Conservation (phyloP, 2,113 vertebrate genomes). For the Electrona antarctica region DNA sequence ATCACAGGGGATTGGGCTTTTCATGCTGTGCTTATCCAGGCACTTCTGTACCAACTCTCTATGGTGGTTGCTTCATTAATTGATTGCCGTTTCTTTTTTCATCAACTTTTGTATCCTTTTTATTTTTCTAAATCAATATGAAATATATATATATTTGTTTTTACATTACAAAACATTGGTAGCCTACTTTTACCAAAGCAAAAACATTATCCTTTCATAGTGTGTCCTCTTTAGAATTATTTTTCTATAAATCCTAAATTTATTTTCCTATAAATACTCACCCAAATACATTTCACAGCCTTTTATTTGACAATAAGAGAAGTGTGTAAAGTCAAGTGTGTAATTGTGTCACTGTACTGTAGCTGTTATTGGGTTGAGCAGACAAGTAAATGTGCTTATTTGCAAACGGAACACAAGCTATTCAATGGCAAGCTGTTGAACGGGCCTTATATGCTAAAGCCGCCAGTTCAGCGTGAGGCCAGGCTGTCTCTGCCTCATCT, state of each 20-base stretch:
- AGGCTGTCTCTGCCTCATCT: neutral
- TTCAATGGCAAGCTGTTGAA: conserved; percentile 17
- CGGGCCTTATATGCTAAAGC: conserved; percentile 8
- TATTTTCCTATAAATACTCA: too few species aligned
- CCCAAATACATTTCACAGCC: neutral
- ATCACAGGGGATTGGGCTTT: conserved; percentile 2
- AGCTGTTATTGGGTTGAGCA: conserved; percentile 18
- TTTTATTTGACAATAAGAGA: conserved; percentile 15
- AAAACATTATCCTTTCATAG: neutral
- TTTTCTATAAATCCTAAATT: too few species aligned
- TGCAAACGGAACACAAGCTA: neutral
- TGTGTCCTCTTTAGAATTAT: too few species aligned
- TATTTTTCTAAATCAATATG: too few species aligned
- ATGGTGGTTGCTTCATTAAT: too few species aligned
- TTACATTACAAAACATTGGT: too few species aligned
- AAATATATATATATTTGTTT: too few species aligned
- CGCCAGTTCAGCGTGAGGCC: conserved; percentile 24
- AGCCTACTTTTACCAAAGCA: neutral
- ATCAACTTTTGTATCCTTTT: neutral
- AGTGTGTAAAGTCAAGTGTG: neutral
- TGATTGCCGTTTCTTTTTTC: conserved; percentile 14
- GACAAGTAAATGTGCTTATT: conserved; percentile 35
- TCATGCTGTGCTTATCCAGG: neutral
- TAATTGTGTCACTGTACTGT: neutral
- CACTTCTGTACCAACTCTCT: neutral